Conservation (phyloP, 2,797 vertebrate genomes). For the Mormyrops attenuatus region DNA sequence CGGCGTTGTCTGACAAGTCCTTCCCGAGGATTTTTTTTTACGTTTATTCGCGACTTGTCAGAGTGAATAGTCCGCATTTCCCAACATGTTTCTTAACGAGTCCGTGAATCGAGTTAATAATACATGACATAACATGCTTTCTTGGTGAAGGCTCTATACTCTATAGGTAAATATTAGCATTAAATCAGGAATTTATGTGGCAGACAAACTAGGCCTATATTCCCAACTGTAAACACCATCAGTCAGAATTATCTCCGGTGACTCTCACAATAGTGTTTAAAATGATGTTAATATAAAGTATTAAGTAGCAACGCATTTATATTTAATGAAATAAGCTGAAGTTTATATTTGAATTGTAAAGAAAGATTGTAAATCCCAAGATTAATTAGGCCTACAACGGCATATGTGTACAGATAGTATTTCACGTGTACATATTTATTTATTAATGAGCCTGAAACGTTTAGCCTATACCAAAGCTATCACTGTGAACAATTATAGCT, state of each 20-base stretch:
- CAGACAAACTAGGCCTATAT: background rate
- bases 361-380: background rate
- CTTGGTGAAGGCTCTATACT: background rate
- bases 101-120: background rate
- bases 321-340: background rate
- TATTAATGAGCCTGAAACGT: constrained; percentile 50
- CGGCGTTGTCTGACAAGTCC: constrained; percentile 10
- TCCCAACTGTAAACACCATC: background rate
- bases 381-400: constrained; percentile 7
- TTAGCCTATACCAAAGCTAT: constrained; percentile 50
- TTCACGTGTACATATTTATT: constrained; percentile 22
- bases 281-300: background rate
- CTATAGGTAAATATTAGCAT: background rate
- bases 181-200: background rate
- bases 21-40: background rate
- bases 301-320: background rate
- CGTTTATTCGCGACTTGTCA: constrained; percentile 7
- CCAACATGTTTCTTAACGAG: background rate
- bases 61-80: background rate
- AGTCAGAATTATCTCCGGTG: background rate
- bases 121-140: background rate
- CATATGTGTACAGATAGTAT: constrained; percentile 4
- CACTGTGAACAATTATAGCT: constrained; percentile 54
- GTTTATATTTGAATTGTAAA: background rate
- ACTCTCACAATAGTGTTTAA: background rate